These are phyloP conservation scores for Pegoplata infirma DNA, from an alignment of 2,888 invertebrate genomes.

Conservation along the genomic window DNA sequence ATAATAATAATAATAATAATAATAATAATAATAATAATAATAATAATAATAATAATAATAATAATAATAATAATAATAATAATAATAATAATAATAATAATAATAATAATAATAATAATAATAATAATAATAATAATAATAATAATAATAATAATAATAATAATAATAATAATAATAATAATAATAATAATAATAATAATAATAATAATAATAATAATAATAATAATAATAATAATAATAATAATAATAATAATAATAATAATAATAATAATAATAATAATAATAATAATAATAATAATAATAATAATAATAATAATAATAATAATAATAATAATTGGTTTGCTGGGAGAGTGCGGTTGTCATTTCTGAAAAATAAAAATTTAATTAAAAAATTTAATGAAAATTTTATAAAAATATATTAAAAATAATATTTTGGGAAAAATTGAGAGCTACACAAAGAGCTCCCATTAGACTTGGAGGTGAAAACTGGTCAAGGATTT, in stretches of 20 bases:
- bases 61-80: slow-evolving; percentile 4
- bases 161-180: slow-evolving; percentile 2
- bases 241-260: slow-evolving; percentile 2
- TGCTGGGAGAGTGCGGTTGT: no score
- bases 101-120: slow-evolving; percentile 4
- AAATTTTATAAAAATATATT: no score
- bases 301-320: slow-evolving; percentile 4
- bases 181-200: slow-evolving; percentile 4
- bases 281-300: slow-evolving; percentile 4
- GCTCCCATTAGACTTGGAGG: no score
- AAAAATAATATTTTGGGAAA: no score
- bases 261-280: slow-evolving; percentile 4
- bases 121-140: slow-evolving; percentile 4
- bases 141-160: slow-evolving; percentile 2
- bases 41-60: no score
- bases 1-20: no score
- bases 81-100: slow-evolving; percentile 4
- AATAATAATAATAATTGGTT: no score
- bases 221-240: slow-evolving; percentile 4
- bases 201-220: slow-evolving; percentile 4
- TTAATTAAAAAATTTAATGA: no score
- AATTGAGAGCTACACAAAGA: no score
- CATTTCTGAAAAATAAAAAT: no score
- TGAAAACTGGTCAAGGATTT: no score
- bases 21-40: no score